Base-by-base conservation (phyloP, 1,140 invertebrate species). In the Phymorhynchus buccinoides region DNA sequence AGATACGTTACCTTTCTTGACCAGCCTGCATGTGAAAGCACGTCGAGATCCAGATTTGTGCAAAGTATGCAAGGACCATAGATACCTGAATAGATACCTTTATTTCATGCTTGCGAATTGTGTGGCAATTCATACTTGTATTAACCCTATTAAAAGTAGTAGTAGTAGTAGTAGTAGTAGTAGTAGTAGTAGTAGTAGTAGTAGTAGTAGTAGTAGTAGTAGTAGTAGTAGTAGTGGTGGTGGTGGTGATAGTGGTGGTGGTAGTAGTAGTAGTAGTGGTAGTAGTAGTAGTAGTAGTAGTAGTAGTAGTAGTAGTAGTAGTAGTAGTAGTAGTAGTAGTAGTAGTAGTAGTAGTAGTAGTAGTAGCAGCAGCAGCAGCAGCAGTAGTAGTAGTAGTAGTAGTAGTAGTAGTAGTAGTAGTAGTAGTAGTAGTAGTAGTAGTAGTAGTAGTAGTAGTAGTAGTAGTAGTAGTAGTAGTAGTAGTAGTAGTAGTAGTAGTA, bases 271-370 rank as follows among this genome's bases (percentile, higher is more conserved):
- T 66, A 66, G 56, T 66, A 66, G 48, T 48, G 6, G 56, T 66
- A 66, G 56, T 66, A 66, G 56, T 66, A 66, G 56, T 66, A 66
- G 56, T 66, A 18, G 56, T 66, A 79, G 77, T 79, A 79, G 77
- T 79, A 42, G 77, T 79, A 79, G 77, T 79, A 16, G 81, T 83
- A 83, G 44, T 52, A 68, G 81, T 83, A n/a, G 81, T 86, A 62
- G 84, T 42, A 73, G 81, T 84, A 56, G 39, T 9, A 6, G 52
- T 83, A 30, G 79, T 41, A 52, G 27, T 80, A 27, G 39, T 80
- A 52, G 22, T 22, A 1, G 35, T 80, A 71, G 37, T 71, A 32
- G 62, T 83, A 37, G 14, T 35, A 71, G 37, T 71, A 71, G 37
- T 71, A 71, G 37, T 71, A 32, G 77, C n/a, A 27, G 77, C 41